phyloP scores from a whole-genome alignment of 2,888 invertebrate species.

The Calliopum simillimum region DNA sequence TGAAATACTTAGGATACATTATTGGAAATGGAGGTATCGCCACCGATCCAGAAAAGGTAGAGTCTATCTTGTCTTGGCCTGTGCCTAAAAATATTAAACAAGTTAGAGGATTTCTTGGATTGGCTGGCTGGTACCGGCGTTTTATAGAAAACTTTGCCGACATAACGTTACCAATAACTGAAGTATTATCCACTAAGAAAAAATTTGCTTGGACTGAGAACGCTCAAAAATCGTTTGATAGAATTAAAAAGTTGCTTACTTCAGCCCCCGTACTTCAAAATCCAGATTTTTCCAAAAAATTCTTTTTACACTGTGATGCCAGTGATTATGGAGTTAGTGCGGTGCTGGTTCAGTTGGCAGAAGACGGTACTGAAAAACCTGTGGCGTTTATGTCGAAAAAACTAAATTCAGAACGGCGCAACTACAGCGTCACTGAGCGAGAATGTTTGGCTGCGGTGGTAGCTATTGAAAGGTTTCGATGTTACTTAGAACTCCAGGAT shows the following conservation, averaged over 20 bases:
- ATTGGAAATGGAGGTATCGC: constrained; percentile 38
- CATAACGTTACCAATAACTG: constrained; percentile 21
- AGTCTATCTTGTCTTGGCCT: constrained; percentile 33
- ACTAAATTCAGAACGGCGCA: constrained; percentile 17
- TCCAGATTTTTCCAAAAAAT: constrained; percentile 20
- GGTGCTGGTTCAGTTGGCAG: constrained; percentile 29
- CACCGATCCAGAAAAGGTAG: constrained; percentile 34
- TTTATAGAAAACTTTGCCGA: constrained; percentile 43
- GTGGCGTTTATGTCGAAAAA: too few relatives aligned
- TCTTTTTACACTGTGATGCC: constrained; percentile 28
- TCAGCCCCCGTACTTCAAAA: constrained; percentile 30
- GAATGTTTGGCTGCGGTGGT: constrained; percentile 25
- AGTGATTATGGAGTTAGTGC: constrained; percentile 25
- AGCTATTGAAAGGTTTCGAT: constrained; percentile 7
- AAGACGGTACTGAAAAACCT: constrained; percentile 14
- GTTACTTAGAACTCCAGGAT: not conserved
- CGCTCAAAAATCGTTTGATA: not conserved
- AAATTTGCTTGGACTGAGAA: constrained; percentile 31
- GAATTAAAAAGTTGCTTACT: constrained; percentile 28
- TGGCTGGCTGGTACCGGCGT: constrained; percentile 45
- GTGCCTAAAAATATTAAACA: constrained; percentile 42
- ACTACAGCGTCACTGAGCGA: constrained; percentile 25
- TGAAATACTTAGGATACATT: constrained; percentile 40
- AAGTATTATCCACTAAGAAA: constrained; percentile 15
- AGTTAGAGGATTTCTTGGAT: constrained; percentile 44